A percentile compares a stretch with the other conserved stretches of the same genome.
These are phyloP conservation scores for Camelus bactrianus DNA, from an alignment of 2,113 vertebrate genomes.

Conservation along the genomic window DNA sequence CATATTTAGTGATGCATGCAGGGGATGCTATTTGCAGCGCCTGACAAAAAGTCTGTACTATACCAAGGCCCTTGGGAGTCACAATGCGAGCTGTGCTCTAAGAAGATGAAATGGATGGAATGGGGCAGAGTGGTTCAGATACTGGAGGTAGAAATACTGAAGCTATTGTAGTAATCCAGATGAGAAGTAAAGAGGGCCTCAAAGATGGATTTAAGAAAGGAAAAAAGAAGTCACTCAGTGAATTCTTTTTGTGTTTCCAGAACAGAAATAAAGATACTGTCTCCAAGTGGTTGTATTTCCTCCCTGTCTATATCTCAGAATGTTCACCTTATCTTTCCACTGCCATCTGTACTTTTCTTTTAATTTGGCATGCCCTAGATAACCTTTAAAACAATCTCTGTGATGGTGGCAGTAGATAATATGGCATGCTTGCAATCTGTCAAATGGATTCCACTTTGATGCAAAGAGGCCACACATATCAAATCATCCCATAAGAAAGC, in stretches of 20 bases:
- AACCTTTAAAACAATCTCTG: not conserved
- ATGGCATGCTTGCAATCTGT: not conserved
- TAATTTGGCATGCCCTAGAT: not conserved
- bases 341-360: not conserved
- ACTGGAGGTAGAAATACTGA: not conserved
- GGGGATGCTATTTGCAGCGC: not conserved
- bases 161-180: not conserved
- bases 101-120: not conserved
- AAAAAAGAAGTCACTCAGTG: not conserved
- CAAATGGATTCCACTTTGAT: not conserved
- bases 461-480: not conserved
- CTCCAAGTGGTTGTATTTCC: not conserved
- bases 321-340: not conserved
- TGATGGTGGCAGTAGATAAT: not conserved
- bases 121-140: too few species aligned
- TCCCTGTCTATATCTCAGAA: slow-evolving; percentile 6
- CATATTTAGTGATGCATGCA: accelerated
- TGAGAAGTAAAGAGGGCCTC: not conserved
- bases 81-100: not conserved
- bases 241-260: not conserved
- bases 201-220: not conserved
- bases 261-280: slow-evolving; percentile 42
- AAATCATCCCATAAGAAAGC: not conserved
- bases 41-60: not conserved
- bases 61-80: not conserved